These are phyloP conservation scores for Lepidocolaptes lacrymiger DNA, from an alignment of 2,797 vertebrate species.

Conservation along the genomic window DNA sequence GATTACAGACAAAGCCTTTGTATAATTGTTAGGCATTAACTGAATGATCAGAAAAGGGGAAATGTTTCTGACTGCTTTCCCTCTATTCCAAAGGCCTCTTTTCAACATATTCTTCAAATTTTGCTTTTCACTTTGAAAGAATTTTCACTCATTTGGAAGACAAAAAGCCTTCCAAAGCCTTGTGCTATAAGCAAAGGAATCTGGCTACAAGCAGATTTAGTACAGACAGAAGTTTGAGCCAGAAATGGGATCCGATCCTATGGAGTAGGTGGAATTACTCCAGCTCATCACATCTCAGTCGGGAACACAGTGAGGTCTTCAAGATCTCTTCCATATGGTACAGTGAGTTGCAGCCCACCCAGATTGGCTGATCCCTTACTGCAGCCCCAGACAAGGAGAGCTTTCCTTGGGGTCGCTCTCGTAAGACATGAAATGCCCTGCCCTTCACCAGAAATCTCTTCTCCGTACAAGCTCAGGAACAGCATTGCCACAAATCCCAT, in stretches of 20 bases:
- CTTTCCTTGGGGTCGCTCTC: not conserved
- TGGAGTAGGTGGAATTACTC: not conserved
- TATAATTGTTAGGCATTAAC: not conserved
- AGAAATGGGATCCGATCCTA: not conserved
- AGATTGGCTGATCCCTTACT: not conserved
- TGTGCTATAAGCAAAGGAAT: not conserved
- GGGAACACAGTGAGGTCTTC: not conserved
- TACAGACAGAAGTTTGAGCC: not conserved
- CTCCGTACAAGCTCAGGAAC: not conserved
- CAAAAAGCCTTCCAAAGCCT: not conserved
- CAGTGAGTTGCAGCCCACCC: not conserved
- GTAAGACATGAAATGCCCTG: not conserved
- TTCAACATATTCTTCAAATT: not conserved
- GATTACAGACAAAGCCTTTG: not conserved
- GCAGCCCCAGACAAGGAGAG: not conserved
- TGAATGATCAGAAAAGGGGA: not conserved
- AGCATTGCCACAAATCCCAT: not conserved
- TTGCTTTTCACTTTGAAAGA: not conserved
- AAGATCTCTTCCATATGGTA: not conserved
- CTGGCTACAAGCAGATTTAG: not conserved
- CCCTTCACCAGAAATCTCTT: slow-evolving; percentile 22
- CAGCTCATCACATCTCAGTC: not conserved
- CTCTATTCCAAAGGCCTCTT: not conserved
- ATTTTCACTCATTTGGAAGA: not conserved
- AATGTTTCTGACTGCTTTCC: not conserved